Conservation (phyloP, 2,797 vertebrate species). For the Hapalemur alaotrensis region DNA sequence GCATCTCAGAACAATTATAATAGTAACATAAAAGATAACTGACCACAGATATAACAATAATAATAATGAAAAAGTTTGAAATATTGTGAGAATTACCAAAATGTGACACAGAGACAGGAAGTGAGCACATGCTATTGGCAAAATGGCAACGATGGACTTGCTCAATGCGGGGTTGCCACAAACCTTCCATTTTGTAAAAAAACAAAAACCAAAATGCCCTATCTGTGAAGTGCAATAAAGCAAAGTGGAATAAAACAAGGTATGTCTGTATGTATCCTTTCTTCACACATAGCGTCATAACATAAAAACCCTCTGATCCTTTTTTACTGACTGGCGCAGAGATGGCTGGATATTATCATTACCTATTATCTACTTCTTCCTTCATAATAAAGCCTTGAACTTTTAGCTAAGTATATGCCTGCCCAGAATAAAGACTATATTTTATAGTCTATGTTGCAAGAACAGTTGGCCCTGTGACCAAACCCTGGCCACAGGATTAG, state of each 20-base stretch:
- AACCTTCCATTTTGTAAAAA: neutral
- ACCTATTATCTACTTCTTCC: neutral
- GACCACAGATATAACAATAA: neutral
- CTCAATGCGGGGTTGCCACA: neutral
- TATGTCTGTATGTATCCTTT: neutral
- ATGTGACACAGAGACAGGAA: neutral
- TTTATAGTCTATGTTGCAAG: neutral
- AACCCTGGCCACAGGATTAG: neutral
- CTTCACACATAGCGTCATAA: neutral
- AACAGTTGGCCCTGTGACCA: neutral
- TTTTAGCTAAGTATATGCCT: neutral
- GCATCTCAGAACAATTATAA: neutral
- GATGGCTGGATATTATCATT: neutral
- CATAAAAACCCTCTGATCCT: neutral
- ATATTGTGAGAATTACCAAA: neutral
- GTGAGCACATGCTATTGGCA: neutral
- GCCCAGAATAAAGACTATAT: neutral
- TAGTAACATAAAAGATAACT: neutral
- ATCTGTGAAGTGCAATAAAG: neutral
- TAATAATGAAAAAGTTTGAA: neutral
- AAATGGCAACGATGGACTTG: neutral
- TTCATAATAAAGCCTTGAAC: neutral
- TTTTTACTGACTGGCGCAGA: neutral
- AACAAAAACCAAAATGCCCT: neutral
- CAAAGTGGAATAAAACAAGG: neutral